A percentile compares a stretch with the other conserved stretches of the same genome.
Conservation (phyloP, 2,113 vertebrate species). For the Lampris incognitus region DNA sequence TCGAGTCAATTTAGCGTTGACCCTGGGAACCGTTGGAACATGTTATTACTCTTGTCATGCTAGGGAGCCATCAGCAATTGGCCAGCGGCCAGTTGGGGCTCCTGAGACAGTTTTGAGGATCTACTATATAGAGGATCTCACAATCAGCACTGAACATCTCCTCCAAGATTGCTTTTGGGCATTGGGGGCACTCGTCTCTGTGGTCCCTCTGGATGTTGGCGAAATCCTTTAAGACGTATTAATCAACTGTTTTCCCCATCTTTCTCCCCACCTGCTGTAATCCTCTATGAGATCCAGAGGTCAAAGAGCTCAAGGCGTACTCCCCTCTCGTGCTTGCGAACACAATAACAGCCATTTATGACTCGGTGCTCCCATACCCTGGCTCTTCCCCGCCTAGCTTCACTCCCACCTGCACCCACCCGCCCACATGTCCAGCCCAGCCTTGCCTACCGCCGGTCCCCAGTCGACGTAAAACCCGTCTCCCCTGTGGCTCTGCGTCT, state of each 20-base stretch:
- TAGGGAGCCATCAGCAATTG: not conserved
- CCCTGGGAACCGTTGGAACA: conserved; percentile 14
- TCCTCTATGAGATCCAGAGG: conserved; percentile 5
- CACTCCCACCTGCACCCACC: conserved; percentile 7
- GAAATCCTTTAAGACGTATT: not conserved
- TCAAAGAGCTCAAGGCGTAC: not conserved
- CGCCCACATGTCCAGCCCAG: conserved; percentile 25
- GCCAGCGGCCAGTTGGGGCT: not conserved
- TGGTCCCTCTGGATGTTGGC: not conserved
- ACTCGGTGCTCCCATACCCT: not conserved
- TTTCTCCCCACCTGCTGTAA: conserved; percentile 16
- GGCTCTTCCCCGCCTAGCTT: not conserved
- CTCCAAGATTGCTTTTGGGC: conserved; percentile 3
- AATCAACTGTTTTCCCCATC: not conserved
- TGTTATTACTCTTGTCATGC: conserved; percentile 5
- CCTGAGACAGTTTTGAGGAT: conserved; percentile 15
- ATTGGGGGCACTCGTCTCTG: not conserved
- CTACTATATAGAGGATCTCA: conserved; percentile 6
- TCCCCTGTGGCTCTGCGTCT: conserved; percentile 81
- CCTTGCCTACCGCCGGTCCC: conserved; percentile 44
- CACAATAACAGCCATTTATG: not conserved
- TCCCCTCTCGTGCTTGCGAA: not conserved
- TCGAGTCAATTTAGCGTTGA: not conserved
- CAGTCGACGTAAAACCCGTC: conserved; percentile 53
- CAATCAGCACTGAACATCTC: not conserved